These are phyloP conservation scores for Drosophila barbarae DNA, from an alignment of 2,888 invertebrate species.

Conservation along the genomic window DNA sequence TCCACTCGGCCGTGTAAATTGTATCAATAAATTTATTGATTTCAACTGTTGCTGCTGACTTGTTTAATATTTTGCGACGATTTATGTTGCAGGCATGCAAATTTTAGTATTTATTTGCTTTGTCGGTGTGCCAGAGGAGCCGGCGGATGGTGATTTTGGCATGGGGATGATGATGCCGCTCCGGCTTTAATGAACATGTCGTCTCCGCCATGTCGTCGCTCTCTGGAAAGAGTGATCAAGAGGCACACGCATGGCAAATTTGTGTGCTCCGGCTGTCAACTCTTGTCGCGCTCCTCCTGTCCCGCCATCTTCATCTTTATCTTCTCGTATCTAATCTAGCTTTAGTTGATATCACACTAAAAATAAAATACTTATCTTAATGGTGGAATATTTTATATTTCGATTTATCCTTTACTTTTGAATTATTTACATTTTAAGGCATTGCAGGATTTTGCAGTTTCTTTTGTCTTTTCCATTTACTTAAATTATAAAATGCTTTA, in stretches of 20 bases:
- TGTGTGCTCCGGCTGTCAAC: slow-evolving; percentile 41
- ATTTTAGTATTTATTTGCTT: slow-evolving; percentile 60
- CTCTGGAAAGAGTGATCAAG: slow-evolving; percentile 59
- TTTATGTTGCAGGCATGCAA: slow-evolving; percentile 71
- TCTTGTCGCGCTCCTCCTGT: slow-evolving; percentile 9
- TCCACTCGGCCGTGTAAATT: slow-evolving; percentile 58
- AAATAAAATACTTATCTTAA: neutral
- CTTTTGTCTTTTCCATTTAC: neutral
- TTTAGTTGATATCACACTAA: slow-evolving; percentile 3
- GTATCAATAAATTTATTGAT: slow-evolving; percentile 76
- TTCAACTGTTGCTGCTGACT: slow-evolving; percentile 75
- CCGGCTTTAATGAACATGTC: slow-evolving; percentile 66
- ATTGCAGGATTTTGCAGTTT: neutral
- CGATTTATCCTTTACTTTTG: neutral
- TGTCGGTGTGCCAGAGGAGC: slow-evolving; percentile 35
- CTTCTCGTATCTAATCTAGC: slow-evolving; percentile 11
- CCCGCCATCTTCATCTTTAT: neutral
- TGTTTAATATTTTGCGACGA: slow-evolving; percentile 73
- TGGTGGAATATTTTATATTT: neutral
- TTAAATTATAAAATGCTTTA: neutral
- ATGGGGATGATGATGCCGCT: slow-evolving; percentile 28
- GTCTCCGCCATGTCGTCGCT: slow-evolving; percentile 37
- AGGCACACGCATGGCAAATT: slow-evolving; percentile 48
- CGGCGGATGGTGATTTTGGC: neutral
- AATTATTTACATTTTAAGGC: neutral